phyloP scores from a whole-genome alignment of 2,888 invertebrate genomes.

The Hemicrepidius hirtus region DNA sequence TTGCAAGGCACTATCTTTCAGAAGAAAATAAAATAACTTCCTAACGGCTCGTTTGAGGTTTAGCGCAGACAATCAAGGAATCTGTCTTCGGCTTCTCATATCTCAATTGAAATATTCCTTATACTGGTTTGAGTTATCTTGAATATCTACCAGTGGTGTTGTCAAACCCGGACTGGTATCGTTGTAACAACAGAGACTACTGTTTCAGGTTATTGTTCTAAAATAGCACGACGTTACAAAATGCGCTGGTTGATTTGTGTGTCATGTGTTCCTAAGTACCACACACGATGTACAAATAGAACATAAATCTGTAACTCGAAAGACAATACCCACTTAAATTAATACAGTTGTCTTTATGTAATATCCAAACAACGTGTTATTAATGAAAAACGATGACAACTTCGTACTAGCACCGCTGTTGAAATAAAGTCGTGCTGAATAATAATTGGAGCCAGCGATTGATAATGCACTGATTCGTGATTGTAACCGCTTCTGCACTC shows the following conservation, averaged over 20 bases:
- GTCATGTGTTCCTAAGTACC: conserved; percentile 55
- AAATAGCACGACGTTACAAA: conserved; percentile 52
- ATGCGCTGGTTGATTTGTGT: conserved; percentile 50
- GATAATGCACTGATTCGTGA: conserved; percentile 36
- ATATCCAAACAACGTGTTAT: conserved; percentile 60
- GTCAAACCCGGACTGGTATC: conserved; percentile 45
- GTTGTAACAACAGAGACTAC: conserved; percentile 39
- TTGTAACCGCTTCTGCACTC: not conserved
- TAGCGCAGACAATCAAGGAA: conserved; percentile 43
- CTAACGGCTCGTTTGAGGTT: conserved; percentile 46
- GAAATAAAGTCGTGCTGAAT: conserved; percentile 63
- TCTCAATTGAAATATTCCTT: conserved; percentile 48
- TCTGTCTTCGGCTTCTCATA: conserved; percentile 47
- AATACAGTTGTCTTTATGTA: conserved; percentile 61
- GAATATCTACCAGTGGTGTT: conserved; percentile 34
- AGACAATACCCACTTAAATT: conserved; percentile 59
- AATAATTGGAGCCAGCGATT: conserved; percentile 56
- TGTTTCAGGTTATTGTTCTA: conserved; percentile 51
- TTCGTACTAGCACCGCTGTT: conserved; percentile 60
- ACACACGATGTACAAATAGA: conserved; percentile 60
- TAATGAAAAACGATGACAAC: conserved; percentile 62
- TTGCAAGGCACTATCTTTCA: conserved; percentile 33
- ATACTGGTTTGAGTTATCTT: conserved; percentile 41
- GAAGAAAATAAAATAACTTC: conserved; percentile 35
- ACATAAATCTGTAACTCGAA: conserved; percentile 60